Evolutionary conservation across 2,888 invertebrate genomes (phyloP), one percentile per base, ranked within the genome.

Genomic region (Endotricha flammealis): DNA sequence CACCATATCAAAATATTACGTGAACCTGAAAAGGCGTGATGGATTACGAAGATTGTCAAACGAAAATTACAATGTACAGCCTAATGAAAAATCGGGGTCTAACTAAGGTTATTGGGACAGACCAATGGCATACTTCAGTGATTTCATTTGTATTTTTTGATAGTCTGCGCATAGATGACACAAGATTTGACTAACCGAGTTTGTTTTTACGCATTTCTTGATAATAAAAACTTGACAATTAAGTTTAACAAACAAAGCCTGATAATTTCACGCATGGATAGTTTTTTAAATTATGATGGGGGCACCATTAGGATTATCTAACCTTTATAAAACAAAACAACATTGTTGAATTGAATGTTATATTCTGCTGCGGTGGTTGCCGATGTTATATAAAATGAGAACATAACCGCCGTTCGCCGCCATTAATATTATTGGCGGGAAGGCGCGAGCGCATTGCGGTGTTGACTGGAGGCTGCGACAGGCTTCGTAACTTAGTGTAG

Each of bases 321-420:
- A 79, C 72, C 60, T 51, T 55, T 59, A 48, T 64, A 71, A 73
- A 74, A 77, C 68, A 74, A 79, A 74, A 78, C 62, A 57, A 69
- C 66, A 54, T 53, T 50, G 63, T 60, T 55, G 56, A 66, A 59
- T 70, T 66, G 53, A 63, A 67, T 73, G 69, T 66, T 65, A 59
- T 59, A 67, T 65, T 68, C 65, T 66, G 61, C 47, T 67, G 64
- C 50, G 52, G 55, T 57, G 60, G 65, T 68, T 66, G 77, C 48
- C 63, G 60, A 68, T 63, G 70, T 77, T 74, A 74, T 77, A 85
- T 85, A 83, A 81, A 81, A 67, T 58, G 63, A 64, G 55, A 61
- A 67, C 50, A 57, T 64, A 59, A 59, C 60, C 42, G 64, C 63
- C 59, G 67, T 61, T 53, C 68, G 75, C 66, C 53, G 64, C 64